Percentiles rank a stretch among this genome's conserved stretches.
phyloP scores from a whole-genome alignment of 2,797 vertebrate genomes.

The Hypotaenidia okinawae region DNA sequence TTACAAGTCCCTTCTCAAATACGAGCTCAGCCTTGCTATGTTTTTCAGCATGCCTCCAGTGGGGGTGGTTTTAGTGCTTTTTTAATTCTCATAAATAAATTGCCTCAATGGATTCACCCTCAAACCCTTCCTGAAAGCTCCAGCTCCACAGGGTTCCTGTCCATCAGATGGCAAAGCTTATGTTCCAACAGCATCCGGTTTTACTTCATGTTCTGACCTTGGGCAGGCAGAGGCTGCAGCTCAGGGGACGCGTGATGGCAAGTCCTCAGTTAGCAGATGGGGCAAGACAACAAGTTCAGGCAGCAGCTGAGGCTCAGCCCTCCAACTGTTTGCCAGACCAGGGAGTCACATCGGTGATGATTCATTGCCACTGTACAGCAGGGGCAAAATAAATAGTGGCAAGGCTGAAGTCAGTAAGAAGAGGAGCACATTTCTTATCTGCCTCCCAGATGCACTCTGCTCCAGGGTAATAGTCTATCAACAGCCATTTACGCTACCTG shows the following conservation, averaged over 20 bases:
- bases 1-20: background rate
- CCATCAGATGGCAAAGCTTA: background rate
- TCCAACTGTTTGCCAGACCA: background rate
- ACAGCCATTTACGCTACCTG: background rate
- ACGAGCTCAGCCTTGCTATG: background rate
- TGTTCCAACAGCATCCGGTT: background rate
- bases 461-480: background rate
- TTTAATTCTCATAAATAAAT: background rate
- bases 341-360: background rate
- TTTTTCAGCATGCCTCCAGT: background rate
- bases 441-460: background rate
- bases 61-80: background rate
- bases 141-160: background rate
- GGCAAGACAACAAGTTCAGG: background rate
- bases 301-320: background rate
- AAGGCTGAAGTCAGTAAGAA: background rate
- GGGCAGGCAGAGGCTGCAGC: background rate
- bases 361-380: background rate
- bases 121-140: background rate
- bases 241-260: background rate
- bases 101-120: background rate
- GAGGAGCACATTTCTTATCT: background rate
- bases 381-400: background rate
- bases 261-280: background rate
- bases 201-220: background rate